These are phyloP conservation scores for Agrypnus murinus DNA, from an alignment of 2,888 invertebrate species.

Conservation along the genomic window DNA sequence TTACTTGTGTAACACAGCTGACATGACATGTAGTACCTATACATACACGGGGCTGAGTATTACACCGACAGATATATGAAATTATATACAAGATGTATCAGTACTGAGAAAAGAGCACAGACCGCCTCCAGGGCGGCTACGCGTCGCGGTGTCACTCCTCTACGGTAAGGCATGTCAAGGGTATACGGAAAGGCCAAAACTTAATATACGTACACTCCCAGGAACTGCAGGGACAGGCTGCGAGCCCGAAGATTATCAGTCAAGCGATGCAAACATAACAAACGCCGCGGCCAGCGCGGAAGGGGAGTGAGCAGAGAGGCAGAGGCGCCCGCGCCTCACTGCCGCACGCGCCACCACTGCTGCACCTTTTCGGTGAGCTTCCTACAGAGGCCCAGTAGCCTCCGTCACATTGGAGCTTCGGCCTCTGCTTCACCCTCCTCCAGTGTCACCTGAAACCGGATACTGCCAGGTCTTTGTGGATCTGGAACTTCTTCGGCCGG, in stretches of 20 bases:
- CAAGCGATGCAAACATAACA: slow-evolving; percentile 68
- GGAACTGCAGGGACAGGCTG: slow-evolving; percentile 65
- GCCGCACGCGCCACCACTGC: slow-evolving; percentile 91
- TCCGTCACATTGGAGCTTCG: slow-evolving; percentile 92
- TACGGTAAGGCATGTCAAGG: slow-evolving; percentile 69
- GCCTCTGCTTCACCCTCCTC: slow-evolving; percentile 84
- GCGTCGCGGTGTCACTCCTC: slow-evolving; percentile 64
- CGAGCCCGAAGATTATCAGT: slow-evolving; percentile 67
- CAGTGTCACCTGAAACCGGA: slow-evolving; percentile 85
- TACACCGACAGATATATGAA: slow-evolving; percentile 68
- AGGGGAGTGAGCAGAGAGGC: slow-evolving; percentile 60
- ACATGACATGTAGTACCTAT: slow-evolving; percentile 71
- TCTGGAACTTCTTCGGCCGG: slow-evolving; percentile 81
- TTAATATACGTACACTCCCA: slow-evolving; percentile 62
- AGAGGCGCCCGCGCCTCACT: slow-evolving; percentile 68
- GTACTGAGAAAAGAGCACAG: slow-evolving; percentile 64
- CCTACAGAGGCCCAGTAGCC: slow-evolving; percentile 92
- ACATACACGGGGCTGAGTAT: slow-evolving; percentile 71
- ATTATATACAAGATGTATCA: slow-evolving; percentile 59
- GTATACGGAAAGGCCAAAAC: slow-evolving; percentile 66
- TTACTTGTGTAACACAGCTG: slow-evolving; percentile 72
- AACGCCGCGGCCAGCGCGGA: slow-evolving; percentile 70
- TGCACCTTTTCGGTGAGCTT: slow-evolving; percentile 92
- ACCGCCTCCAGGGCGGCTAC: slow-evolving; percentile 50
- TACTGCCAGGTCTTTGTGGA: slow-evolving; percentile 71